phyloP scores from a whole-genome alignment of 1,140 invertebrate genomes.

The Lordiphosa stackelbergi region DNA sequence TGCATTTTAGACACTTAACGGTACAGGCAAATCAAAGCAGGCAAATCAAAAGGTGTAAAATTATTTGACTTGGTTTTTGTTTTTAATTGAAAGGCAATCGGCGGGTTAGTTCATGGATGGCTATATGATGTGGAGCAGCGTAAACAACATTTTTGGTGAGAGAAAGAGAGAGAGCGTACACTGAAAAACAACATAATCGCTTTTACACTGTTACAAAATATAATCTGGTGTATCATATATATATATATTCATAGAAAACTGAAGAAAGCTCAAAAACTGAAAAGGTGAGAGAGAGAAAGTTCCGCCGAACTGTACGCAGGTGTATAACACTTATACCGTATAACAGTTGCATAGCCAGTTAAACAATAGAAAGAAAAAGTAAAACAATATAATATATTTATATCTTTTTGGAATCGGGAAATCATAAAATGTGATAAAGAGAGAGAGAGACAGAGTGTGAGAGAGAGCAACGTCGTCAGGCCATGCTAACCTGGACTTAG shows the following conservation, averaged over 20 bases:
- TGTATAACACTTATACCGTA: slow-evolving; percentile 44
- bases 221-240: slow-evolving; percentile 6
- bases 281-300: slow-evolving; percentile 24
- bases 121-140: slow-evolving; percentile 60
- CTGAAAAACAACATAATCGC: slow-evolving; percentile 74
- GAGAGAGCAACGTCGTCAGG: slow-evolving; percentile 13
- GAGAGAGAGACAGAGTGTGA: slow-evolving; percentile 15
- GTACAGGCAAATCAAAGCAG: slow-evolving; percentile 33
- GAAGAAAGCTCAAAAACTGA: slow-evolving; percentile 28
- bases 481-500: slow-evolving; percentile 77
- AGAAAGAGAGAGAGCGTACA: slow-evolving; percentile 51
- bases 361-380: slow-evolving; percentile 28
- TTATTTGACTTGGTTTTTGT: neutral
- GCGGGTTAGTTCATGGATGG: slow-evolving; percentile 43
- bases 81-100: slow-evolving; percentile 55
- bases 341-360: slow-evolving; percentile 38
- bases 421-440: slow-evolving; percentile 2
- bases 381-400: slow-evolving; percentile 14
- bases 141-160: slow-evolving; percentile 44
- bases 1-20: no score
- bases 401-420: no score
- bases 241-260: slow-evolving; percentile 27
- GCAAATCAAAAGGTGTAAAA: slow-evolving; percentile 30
- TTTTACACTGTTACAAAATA: slow-evolving; percentile 71
- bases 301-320: slow-evolving; percentile 14